Evolutionary conservation across 2,797 vertebrate species (phyloP).

Genomic region (Semaprochilodus insignis): DNA sequence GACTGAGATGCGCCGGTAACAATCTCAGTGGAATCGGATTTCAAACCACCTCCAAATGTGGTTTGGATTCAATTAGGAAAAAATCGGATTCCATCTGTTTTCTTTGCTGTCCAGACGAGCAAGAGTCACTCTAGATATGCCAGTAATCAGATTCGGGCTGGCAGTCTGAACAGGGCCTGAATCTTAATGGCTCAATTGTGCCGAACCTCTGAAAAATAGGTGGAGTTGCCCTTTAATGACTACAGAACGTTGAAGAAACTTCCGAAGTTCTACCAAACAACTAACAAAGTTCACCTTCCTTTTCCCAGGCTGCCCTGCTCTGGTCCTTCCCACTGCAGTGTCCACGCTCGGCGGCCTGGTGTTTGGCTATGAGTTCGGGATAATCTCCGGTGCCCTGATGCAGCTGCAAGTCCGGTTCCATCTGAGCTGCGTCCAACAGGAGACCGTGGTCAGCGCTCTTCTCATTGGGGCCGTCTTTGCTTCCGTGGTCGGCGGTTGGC

Average conservation of each 20-base stretch:
- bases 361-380: conserved; percentile 90
- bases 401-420: conserved; percentile 83
- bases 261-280: no score
- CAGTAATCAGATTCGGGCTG: no score
- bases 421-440: conserved; percentile 87
- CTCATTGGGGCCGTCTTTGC: conserved; percentile 86
- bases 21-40: no score
- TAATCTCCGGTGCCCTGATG: conserved; percentile 90
- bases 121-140: no score
- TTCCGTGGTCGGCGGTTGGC: conserved; percentile 83
- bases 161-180: no score
- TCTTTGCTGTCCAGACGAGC: no score
- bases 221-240: conserved; percentile 36
- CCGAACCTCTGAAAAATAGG: conserved; percentile 66
- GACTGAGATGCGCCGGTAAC: no score
- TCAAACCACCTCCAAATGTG: no score
- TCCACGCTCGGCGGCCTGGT: conserved; percentile 87
- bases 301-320: conserved; percentile 74
- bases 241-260: no score
- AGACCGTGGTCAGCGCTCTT: conserved; percentile 87
- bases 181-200: no score
- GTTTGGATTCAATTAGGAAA: no score
- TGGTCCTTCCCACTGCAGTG: conserved; percentile 78
- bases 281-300: conserved; percentile 58
- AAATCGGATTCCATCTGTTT: no score